Evolutionary conservation across 2,888 invertebrate genomes (phyloP).

Genomic region (Electrophaes corylata): DNA sequence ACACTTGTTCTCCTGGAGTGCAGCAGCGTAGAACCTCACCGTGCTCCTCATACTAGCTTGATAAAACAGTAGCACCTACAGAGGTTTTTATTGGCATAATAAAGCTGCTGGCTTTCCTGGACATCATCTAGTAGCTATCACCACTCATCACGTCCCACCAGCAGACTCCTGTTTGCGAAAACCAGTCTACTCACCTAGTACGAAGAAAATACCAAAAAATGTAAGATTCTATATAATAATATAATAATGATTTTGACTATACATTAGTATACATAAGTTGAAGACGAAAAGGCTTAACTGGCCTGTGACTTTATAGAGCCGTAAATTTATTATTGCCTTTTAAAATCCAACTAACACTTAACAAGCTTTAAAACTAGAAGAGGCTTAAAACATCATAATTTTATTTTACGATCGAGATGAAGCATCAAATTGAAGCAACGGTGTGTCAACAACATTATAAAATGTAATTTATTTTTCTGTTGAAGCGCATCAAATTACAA

Average conservation of each 20-base stretch:
- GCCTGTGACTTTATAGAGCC: neutral
- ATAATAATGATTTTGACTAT: neutral
- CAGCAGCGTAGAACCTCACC: no score
- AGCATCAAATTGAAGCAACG: conserved; percentile 6
- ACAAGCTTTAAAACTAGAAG: conserved; percentile 5
- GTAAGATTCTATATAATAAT: no score
- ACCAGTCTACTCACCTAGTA: no score
- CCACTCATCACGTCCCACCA: no score
- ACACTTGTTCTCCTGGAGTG: no score
- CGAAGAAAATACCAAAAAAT: no score
- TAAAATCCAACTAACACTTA: conserved; percentile 4
- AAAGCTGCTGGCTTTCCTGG: no score
- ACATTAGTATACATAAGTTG: neutral
- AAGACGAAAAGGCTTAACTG: neutral
- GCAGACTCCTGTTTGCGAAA: no score
- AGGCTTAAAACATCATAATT: conserved; percentile 5
- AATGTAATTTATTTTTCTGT: neutral
- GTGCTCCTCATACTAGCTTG: no score
- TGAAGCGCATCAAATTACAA: neutral
- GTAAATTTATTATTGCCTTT: conserved; percentile 10
- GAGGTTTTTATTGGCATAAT: no score
- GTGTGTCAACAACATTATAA: conserved; percentile 11
- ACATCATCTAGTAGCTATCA: no score
- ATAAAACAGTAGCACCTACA: no score
- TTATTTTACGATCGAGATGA: conserved; percentile 13